phyloP scores from a whole-genome alignment of 2,797 vertebrate species.

The Mycteria americana region DNA sequence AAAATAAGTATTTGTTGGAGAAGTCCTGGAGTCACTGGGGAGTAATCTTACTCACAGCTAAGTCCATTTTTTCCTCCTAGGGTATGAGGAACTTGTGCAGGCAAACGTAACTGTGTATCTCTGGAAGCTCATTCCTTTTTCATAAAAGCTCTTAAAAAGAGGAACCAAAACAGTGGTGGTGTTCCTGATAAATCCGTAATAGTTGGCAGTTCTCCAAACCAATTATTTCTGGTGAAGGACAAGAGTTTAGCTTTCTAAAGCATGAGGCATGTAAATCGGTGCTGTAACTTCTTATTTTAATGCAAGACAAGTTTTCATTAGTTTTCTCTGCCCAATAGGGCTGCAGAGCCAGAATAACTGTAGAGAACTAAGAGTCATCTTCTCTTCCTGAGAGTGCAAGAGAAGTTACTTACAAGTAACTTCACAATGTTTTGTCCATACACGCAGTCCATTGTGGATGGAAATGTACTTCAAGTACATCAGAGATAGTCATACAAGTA shows the following conservation, averaged over 20 bases:
- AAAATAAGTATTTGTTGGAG: background rate
- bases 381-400: background rate
- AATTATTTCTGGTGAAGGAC: background rate
- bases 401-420: background rate
- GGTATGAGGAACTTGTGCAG: background rate
- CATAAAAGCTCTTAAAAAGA: background rate
- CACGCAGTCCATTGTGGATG: background rate
- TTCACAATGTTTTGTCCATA: background rate
- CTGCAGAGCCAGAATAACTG: background rate
- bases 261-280: background rate
- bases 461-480: background rate
- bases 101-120: background rate
- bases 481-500: background rate
- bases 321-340: background rate
- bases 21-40: background rate
- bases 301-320: background rate
- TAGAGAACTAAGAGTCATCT: background rate
- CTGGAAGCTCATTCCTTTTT: background rate
- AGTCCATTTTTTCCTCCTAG: background rate
- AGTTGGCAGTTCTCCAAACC: background rate
- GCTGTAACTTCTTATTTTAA: background rate
- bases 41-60: background rate
- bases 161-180: background rate
- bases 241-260: background rate
- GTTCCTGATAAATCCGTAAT: background rate